phyloP scores from a whole-genome alignment of 2,888 invertebrate genomes.

The Tetranychus piercei region DNA sequence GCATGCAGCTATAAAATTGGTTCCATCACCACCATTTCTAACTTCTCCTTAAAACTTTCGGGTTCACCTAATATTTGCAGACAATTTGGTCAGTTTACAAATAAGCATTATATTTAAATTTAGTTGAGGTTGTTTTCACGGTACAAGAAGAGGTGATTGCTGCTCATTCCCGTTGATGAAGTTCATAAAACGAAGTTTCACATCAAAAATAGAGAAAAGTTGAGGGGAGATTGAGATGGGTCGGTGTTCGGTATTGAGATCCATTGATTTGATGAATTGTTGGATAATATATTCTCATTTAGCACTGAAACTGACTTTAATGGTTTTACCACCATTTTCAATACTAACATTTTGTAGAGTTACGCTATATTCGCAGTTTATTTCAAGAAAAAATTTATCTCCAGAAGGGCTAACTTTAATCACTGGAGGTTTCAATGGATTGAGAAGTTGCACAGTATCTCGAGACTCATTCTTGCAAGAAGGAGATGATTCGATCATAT shows the following conservation, averaged over 20 bases:
- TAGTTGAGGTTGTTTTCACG: no score
- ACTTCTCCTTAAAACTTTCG: slow-evolving; percentile 62
- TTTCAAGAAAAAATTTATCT: neutral
- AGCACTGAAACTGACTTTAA: neutral
- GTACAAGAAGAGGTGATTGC: no score
- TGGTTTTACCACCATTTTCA: neutral
- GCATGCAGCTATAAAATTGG: slow-evolving; percentile 25
- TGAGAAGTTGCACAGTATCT: neutral
- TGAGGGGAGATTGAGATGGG: no score
- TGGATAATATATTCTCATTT: neutral
- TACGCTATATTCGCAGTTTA: neutral
- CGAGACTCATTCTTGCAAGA: neutral
- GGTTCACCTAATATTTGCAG: no score
- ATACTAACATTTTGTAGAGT: neutral
- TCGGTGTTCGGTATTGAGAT: no score
- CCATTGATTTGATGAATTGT: no score
- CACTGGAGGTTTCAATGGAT: neutral
- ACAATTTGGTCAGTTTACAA: no score
- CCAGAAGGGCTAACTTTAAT: neutral
- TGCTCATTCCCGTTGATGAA: no score
- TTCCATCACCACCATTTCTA: slow-evolving; percentile 32
- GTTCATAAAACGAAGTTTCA: no score
- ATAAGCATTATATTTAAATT: no score
- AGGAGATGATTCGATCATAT: neutral
- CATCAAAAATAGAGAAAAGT: no score